Evolutionary conservation across 2,888 invertebrate genomes (phyloP).

Genomic region (Eledona agricola): DNA sequence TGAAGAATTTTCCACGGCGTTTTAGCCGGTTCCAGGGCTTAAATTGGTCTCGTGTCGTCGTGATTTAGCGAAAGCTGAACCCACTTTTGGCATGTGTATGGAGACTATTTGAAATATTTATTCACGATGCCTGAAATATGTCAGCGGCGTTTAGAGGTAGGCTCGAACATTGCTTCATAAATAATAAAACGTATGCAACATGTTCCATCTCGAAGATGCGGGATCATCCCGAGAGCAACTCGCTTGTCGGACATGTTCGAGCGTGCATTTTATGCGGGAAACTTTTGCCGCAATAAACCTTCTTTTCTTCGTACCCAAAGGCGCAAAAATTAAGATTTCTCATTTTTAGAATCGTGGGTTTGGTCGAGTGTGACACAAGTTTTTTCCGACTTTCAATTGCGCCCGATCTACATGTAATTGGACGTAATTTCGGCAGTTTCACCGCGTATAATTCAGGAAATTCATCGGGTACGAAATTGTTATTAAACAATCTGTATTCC

Average conservation of each 20-base stretch:
- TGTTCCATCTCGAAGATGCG: slow-evolving; percentile 43
- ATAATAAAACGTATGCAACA: slow-evolving; percentile 49
- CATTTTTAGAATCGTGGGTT: background rate
- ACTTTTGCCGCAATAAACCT: too few species aligned
- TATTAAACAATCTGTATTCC: too few species aligned
- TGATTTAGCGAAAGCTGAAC: slow-evolving; percentile 33
- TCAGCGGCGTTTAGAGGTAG: slow-evolving; percentile 45
- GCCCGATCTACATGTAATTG: slow-evolving; percentile 8
- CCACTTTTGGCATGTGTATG: slow-evolving; percentile 44
- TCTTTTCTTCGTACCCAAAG: slow-evolving; percentile 5
- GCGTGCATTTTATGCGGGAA: slow-evolving; percentile 23
- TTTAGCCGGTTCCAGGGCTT: slow-evolving; percentile 1
- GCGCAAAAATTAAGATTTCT: slow-evolving; percentile 17
- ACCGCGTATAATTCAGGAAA: slow-evolving; percentile 10
- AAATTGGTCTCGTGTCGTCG: slow-evolving; percentile 19
- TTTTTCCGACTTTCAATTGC: slow-evolving; percentile 6
- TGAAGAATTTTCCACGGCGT: too few species aligned
- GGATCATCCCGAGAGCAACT: slow-evolving; percentile 41
- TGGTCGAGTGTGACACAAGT: slow-evolving; percentile 14
- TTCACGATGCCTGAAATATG: slow-evolving; percentile 50
- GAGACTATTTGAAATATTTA: slow-evolving; percentile 44
- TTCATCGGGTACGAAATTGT: too few species aligned
- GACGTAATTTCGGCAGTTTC: slow-evolving; percentile 17
- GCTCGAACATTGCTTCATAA: slow-evolving; percentile 48
- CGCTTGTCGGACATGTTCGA: slow-evolving; percentile 31